Percentiles rank a stretch among this genome's conserved stretches.
These are phyloP conservation scores for Alethe castanea DNA, from an alignment of 2,113 vertebrate species.

Conservation along the genomic window DNA sequence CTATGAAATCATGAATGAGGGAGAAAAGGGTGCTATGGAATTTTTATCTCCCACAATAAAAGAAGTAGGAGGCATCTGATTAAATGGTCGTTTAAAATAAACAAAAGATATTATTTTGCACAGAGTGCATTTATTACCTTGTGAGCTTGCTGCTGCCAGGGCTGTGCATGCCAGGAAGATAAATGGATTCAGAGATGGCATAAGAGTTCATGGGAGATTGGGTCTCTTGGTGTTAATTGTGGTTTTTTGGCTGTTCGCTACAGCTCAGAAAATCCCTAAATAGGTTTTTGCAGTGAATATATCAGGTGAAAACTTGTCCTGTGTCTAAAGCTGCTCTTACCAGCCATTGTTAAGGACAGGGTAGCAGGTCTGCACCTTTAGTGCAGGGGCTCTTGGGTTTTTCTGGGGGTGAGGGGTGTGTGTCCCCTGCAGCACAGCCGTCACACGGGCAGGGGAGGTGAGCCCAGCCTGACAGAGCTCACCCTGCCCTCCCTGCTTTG, in stretches of 20 bases:
- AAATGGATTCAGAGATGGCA: constrained; percentile 20
- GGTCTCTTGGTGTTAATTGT: constrained; percentile 43
- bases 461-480: background rate
- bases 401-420: background rate
- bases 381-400: background rate
- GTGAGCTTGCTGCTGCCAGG: background rate
- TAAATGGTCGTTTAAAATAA: constrained; percentile 50
- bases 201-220: background rate
- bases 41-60: constrained; percentile 46
- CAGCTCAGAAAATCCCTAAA: constrained; percentile 31
- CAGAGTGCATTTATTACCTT: background rate
- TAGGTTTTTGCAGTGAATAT: background rate
- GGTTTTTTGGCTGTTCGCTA: background rate
- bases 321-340: background rate
- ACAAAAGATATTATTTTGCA: constrained; percentile 43
- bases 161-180: constrained; percentile 28
- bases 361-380: background rate
- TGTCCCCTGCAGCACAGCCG: background rate
- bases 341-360: background rate
- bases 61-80: constrained; percentile 39
- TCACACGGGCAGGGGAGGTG: rapidly evolving
- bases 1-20: constrained; percentile 29
- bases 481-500: rapidly evolving
- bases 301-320: background rate
- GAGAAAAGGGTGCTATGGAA: constrained; percentile 11